Evolutionary conservation across 2,888 invertebrate species (phyloP), one percentile per base, ranked within the genome.

Genomic region (Marronus borbonicus): DNA sequence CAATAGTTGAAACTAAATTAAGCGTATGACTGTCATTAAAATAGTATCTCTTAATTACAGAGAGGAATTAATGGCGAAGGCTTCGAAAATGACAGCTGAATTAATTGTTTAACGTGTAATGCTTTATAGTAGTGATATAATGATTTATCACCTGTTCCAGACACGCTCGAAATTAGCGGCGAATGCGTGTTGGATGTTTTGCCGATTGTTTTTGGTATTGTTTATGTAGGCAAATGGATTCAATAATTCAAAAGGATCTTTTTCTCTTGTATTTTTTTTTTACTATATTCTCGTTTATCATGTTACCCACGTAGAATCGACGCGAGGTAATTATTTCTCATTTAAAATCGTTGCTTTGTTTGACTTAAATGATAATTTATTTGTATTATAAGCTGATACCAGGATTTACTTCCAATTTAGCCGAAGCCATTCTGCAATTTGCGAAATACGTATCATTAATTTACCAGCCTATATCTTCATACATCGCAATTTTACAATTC

Each of bases 31-130:
- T 74, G 72, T 74, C 60, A 60, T 60, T 60, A 74, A 44, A 74
- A 44, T 60, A 24, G 60, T 74, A 60, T 28, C 72, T 39, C 72
- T 74, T 60, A 74, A 74, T 74, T 74, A 74, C 24, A 60, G 28
- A 39, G 28, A 44, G 31, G 36, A 74, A 74, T 74, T 74, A 74
- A 74, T 74, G 72, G 60, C 17, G 55, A 44, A 74, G 44, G 44
- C 49, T 74, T 62, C 17, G 20, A 44, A 74, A 74, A 49, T 74
- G 72, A 62, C 72, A 74, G 72, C 14, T 62, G 58, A 60, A 74
- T 74, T 74, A 74, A 74, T 74, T 74, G 72, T 58, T 74, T 60
- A 74, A 24, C 60, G 60, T 12, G 72, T 28, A 44, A 28, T 60
- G 72, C 60, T 60, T 74, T 74, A 74, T 74, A 58, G 60, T 17